Percentiles rank a stretch among this genome's conserved stretches.
Conservation (phyloP, 2,113 vertebrate genomes). For the Crotalus helleri region DNA sequence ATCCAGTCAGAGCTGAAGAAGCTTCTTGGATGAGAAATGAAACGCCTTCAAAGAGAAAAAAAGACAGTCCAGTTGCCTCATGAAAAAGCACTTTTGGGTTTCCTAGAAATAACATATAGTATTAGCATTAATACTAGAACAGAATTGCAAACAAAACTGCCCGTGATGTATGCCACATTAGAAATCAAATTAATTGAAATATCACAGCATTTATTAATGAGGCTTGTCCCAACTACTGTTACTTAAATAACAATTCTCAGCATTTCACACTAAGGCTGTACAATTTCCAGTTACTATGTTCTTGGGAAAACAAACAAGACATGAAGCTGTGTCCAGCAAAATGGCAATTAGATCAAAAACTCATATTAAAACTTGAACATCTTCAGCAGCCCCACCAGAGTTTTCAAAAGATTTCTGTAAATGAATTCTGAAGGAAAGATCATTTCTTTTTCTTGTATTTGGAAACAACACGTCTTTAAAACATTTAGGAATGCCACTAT, state of each 20-base stretch:
- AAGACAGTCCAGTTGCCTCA: too few relatives aligned
- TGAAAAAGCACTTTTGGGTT: too few relatives aligned
- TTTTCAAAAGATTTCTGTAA: not conserved
- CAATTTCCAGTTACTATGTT: not conserved
- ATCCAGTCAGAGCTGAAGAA: too few relatives aligned
- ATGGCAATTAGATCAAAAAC: not conserved
- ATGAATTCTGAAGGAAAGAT: not conserved
- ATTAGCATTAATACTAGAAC: not conserved
- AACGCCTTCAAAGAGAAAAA: too few relatives aligned
- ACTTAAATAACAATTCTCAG: not conserved
- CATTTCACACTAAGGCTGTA: not conserved
- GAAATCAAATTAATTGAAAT: not conserved
- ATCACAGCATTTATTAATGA: not conserved
- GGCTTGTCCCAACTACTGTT: not conserved
- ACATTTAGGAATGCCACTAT: not conserved
- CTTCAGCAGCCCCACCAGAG: not conserved
- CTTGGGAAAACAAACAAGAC: not conserved
- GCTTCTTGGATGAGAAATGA: too few relatives aligned
- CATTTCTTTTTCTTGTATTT: conserved; percentile 4
- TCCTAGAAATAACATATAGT: not conserved
- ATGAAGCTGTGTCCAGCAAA: not conserved
- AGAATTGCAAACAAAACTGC: not conserved
- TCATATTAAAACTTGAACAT: not conserved
- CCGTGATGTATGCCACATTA: not conserved
- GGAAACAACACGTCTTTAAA: not conserved